phyloP scores from a whole-genome alignment of 2,113 vertebrate genomes.

The Urocolius indicus region DNA sequence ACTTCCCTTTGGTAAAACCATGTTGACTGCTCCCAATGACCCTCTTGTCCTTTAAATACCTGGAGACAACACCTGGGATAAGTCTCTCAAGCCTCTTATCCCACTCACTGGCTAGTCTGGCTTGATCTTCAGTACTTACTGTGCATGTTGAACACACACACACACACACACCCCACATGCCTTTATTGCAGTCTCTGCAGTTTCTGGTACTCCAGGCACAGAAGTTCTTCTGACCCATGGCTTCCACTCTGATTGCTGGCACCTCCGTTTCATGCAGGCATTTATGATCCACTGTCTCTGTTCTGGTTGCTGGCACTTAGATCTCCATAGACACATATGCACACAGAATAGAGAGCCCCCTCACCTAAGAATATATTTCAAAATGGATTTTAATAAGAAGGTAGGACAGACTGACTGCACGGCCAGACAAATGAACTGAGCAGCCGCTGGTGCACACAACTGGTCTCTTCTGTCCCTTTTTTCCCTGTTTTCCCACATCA shows the following conservation, averaged over 20 bases:
- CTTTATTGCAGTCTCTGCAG: not conserved
- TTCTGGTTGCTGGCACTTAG: too few relatives aligned
- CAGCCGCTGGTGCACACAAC: not conserved
- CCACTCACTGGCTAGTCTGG: not conserved
- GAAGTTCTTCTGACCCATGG: not conserved
- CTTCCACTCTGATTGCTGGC: not conserved
- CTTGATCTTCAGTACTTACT: too few relatives aligned
- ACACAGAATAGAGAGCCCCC: too few relatives aligned
- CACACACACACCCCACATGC: too few relatives aligned
- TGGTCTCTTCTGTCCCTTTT: not conserved
- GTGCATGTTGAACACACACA: too few relatives aligned
- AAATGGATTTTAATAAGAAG: not conserved
- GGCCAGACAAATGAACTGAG: not conserved
- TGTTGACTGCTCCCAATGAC: too few relatives aligned
- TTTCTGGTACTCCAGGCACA: not conserved
- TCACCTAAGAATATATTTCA: not conserved
- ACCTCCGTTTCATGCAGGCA: not conserved
- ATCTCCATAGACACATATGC: too few relatives aligned
- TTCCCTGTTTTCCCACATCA: too few relatives aligned
- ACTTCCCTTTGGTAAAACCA: too few relatives aligned
- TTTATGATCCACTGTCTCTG: not conserved
- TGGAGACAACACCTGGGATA: too few relatives aligned
- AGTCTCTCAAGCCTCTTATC: not conserved
- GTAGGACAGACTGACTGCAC: not conserved
- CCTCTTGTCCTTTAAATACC: too few relatives aligned